Base-by-base conservation (phyloP, 2,888 invertebrate genomes). In the Pyrgus malvae region DNA sequence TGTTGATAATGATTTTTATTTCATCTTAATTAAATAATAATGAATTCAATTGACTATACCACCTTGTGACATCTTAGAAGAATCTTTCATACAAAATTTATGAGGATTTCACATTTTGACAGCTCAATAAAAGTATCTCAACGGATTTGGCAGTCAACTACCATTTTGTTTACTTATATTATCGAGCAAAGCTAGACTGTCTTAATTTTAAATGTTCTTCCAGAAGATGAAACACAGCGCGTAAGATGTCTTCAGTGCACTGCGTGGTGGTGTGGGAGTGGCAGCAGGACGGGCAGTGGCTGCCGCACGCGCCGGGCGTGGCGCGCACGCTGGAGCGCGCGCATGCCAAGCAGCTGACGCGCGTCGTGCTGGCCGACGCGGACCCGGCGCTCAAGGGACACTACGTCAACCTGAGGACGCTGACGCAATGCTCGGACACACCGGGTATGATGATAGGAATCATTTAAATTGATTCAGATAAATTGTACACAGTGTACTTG, bases 301-400 rank as follows among this genome's bases (percentile, higher is more conserved):
- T 96, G 76, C 96, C 97, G 0, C 97, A 97, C 80, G 94, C 94
- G 48, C 96, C 97, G 0, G 95, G 94, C 3, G 96, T 97, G 3
- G 94, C 96, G 0, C 95, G 97, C 71, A 95, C 96, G 58, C 84
- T 97, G 62, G 97, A 97, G 78, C 91, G 96, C 48, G 96, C 97
- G 0, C 94, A 96, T 72, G 94, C 92, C 59, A 97, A 97, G 86
- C 94, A 95, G 72, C 83, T 97, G 21, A 97, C 96, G 0, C 87
- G 96, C 48, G 96, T 96, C 4, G 93, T 96, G 67, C 87, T 97
- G n/a, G 95, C 95, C 48, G 97, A 97, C 84, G 96, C 96, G 1
- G 97, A 97, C 78, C 96, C 97, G 0, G 91, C 92, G 56, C 84
- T 97, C 48, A 92, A 93, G 70, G 94, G 95, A 62, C 96, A 94